Percentiles rank a stretch among this genome's conserved stretches.
These are phyloP conservation scores for Lasioglossum leucozonium DNA, from an alignment of 2,888 invertebrate species.

Conservation along the genomic window DNA sequence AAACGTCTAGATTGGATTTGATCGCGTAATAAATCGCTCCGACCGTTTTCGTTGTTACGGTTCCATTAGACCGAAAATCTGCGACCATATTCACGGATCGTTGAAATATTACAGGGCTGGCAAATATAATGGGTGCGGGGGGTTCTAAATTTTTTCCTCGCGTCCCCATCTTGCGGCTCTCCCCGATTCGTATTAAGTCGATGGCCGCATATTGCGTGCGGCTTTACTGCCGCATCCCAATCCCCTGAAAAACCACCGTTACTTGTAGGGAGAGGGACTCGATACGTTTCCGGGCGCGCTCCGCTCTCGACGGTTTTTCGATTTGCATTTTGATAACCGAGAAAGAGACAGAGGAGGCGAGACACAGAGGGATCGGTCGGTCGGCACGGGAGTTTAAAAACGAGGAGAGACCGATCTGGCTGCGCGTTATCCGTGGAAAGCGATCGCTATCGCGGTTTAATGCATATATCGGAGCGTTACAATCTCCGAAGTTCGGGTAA, in stretches of 20 bases:
- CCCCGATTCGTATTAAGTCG: not conserved
- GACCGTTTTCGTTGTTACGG: not conserved
- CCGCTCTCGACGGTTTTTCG: not conserved
- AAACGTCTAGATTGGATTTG: not conserved
- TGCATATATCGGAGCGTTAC: constrained; percentile 4
- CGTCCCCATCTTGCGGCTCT: not conserved
- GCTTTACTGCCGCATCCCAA: constrained; percentile 7
- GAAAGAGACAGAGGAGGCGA: not conserved
- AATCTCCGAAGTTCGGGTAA: constrained; percentile 8
- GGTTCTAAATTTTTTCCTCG: not conserved
- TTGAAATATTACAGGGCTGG: not conserved
- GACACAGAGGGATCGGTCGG: not conserved
- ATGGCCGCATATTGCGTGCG: not conserved
- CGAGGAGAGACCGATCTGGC: not conserved
- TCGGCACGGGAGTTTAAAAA: not conserved
- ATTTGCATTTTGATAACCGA: constrained; percentile 45
- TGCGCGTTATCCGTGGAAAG: constrained; percentile 24
- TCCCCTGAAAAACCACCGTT: constrained; percentile 13
- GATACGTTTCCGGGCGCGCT: constrained; percentile 6
- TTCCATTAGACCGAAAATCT: not conserved
- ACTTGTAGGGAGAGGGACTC: constrained; percentile 3
- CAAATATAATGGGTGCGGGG: not conserved
- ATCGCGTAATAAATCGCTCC: not conserved
- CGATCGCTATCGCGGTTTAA: constrained; percentile 24
- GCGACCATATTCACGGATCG: not conserved